Percentiles rank a stretch among this genome's conserved stretches.
Conservation (phyloP, 2,888 invertebrate genomes). For the Leptopilina myrica region DNA sequence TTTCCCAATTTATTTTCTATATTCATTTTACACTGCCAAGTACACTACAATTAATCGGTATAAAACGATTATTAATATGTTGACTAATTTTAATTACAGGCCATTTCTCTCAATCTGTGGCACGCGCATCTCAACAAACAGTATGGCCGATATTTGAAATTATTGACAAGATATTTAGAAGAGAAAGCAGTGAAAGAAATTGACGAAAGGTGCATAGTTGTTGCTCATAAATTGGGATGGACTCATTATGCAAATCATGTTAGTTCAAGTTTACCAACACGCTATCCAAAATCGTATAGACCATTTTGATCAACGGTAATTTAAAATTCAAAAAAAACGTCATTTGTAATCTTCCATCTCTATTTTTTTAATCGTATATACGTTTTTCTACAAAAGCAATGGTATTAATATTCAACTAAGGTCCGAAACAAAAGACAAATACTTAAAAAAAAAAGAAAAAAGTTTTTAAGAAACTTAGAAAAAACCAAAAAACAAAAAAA, state of each 20-base stretch:
- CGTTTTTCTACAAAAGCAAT: conserved; percentile 33
- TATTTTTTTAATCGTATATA: conserved; percentile 6
- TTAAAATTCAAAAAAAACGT: background rate
- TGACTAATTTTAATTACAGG: conserved; percentile 74
- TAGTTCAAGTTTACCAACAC: conserved; percentile 80
- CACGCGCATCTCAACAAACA: conserved; percentile 88
- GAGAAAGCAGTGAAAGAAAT: conserved; percentile 87
- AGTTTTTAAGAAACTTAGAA: no score
- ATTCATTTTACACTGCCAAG: no score
- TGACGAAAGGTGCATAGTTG: conserved; percentile 83
- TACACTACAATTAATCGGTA: no score
- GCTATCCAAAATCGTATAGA: conserved; percentile 84
- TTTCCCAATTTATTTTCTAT: no score
- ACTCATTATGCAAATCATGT: conserved; percentile 80
- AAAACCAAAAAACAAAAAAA: no score
- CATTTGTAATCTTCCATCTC: conserved; percentile 22
- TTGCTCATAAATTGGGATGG: conserved; percentile 85
- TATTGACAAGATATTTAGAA: conserved; percentile 86
- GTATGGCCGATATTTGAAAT: conserved; percentile 89
- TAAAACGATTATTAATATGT: no score
- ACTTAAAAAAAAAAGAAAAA: background rate
- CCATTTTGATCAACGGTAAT: conserved; percentile 80
- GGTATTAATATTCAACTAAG: conserved; percentile 33
- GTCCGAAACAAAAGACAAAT: background rate
- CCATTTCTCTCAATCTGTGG: conserved; percentile 87